Conservation (phyloP, 1,140 invertebrate species). For the Yoshiicerus persimilis region DNA sequence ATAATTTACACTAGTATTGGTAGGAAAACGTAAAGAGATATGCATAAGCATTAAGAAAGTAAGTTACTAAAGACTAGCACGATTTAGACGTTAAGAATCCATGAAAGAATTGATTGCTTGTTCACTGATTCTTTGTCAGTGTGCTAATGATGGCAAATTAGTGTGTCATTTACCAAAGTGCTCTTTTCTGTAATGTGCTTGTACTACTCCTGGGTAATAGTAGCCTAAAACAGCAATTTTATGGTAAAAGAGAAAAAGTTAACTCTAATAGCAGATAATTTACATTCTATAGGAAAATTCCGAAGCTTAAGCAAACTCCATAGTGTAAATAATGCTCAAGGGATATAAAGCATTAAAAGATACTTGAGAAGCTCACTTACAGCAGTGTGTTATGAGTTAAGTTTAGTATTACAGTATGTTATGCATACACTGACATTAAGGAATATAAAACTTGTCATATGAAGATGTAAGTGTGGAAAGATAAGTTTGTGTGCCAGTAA, state of each 20-base stretch:
- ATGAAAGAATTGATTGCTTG: background rate
- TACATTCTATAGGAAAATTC: background rate
- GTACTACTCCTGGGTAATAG: background rate
- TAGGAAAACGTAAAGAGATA: no score
- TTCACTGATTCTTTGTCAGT: background rate
- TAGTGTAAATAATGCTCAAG: background rate
- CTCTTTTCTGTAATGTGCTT: background rate
- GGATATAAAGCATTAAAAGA: background rate
- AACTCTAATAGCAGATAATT: background rate
- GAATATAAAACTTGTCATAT: background rate
- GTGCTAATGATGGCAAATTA: conserved; percentile 6
- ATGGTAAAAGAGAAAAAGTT: background rate
- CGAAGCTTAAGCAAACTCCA: background rate
- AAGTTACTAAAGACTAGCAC: background rate
- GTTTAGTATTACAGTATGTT: background rate
- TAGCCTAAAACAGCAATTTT: background rate
- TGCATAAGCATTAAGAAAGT: background rate
- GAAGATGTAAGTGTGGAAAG: background rate
- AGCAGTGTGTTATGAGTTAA: background rate
- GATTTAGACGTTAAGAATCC: background rate
- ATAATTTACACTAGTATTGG: background rate
- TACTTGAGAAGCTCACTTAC: background rate
- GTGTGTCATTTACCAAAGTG: background rate
- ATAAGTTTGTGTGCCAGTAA: background rate
- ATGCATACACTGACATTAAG: background rate